These are phyloP conservation scores for Phalacrocorax brasilianus DNA, from an alignment of 2,113 vertebrate species.

Conservation along the genomic window DNA sequence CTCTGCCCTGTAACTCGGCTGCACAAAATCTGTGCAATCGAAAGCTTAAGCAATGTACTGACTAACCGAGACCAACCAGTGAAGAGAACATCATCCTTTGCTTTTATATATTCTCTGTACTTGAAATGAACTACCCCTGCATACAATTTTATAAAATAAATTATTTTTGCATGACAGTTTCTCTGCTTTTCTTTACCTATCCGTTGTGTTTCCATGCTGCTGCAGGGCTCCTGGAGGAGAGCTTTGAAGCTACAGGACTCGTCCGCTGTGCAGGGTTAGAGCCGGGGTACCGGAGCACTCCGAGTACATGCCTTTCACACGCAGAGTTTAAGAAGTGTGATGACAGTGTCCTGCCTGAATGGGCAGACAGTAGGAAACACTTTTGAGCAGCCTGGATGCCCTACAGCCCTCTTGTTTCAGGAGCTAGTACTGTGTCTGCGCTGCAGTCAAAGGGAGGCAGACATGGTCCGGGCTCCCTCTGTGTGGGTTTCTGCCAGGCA, in stretches of 20 bases:
- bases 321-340: accelerated
- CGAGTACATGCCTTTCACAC: accelerated
- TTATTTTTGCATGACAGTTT: neutral
- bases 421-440: neutral
- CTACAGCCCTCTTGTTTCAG: neutral
- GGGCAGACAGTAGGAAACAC: neutral
- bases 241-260: neutral
- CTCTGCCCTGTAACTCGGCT: neutral
- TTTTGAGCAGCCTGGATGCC: neutral
- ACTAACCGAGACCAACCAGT: accelerated
- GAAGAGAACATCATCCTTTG: neutral
- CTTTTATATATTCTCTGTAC: neutral
- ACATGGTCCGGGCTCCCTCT: no score
- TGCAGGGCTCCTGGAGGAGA: neutral
- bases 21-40: neutral
- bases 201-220: neutral
- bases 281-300: neutral
- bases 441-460: neutral
- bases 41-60: neutral
- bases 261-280: neutral
- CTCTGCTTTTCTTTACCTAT: neutral
- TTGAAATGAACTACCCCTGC: neutral
- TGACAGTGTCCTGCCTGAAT: neutral
- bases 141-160: neutral
- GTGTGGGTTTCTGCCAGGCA: neutral